A percentile compares a stretch with the other conserved stretches of the same genome.
These are phyloP conservation scores for Oceanodroma tethys DNA, from an alignment of 2,113 vertebrate genomes.

Conservation along the genomic window DNA sequence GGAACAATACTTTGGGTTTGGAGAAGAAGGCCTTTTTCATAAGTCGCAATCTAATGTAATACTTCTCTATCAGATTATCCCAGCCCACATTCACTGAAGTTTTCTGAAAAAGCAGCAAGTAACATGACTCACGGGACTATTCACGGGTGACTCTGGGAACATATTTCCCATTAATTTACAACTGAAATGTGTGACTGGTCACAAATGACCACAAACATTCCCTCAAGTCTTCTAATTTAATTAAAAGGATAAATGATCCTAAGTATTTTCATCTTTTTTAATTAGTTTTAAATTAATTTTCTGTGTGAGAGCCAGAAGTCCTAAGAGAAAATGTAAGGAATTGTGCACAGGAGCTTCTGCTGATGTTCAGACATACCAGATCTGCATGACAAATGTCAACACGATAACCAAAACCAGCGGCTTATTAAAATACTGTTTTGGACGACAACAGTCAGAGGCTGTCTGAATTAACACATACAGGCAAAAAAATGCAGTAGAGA, in stretches of 20 bases:
- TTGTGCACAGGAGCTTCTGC: not conserved
- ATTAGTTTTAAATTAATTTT: constrained; percentile 48
- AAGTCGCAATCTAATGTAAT: not conserved
- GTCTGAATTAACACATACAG: not conserved
- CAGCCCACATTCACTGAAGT: not conserved
- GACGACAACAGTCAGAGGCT: not conserved
- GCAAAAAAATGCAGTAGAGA: not conserved
- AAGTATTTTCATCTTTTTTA: constrained; percentile 3
- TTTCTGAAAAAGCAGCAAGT: not conserved
- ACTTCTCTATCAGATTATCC: not conserved
- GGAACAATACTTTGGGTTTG: not conserved
- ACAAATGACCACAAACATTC: constrained; percentile 42
- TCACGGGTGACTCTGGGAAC: not conserved
- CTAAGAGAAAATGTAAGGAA: not conserved
- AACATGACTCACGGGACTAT: not conserved
- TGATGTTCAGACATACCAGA: not conserved
- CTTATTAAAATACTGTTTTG: not conserved
- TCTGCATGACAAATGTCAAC: not conserved
- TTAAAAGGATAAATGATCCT: constrained; percentile 11
- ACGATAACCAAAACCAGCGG: not conserved
- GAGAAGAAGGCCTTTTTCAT: not conserved
- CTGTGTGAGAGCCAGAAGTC: not conserved
- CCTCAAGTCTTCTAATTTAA: constrained; percentile 22
- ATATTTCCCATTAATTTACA: constrained; percentile 10
- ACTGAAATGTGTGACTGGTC: not conserved